Evolutionary conservation across 2,797 vertebrate genomes (phyloP).

Genomic region (Notamacropus eugenii): DNA sequence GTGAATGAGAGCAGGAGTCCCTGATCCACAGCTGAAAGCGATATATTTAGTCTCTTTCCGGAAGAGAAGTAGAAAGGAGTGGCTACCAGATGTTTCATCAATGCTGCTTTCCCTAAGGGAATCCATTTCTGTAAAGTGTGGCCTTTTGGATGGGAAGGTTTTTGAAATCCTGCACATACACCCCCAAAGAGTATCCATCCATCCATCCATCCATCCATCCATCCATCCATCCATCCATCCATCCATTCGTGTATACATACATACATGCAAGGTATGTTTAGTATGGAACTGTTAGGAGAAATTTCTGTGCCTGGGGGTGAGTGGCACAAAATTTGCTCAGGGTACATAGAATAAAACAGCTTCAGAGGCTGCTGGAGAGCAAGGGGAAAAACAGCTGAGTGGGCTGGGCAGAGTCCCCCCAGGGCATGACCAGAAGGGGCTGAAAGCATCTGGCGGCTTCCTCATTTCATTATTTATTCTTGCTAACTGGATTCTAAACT

Average conservation of each 20-base stretch:
- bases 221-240: no score
- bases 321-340: not conserved
- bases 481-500: not conserved
- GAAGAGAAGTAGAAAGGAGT: not conserved
- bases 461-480: not conserved
- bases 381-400: not conserved
- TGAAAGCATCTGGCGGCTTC: not conserved
- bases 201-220: no score
- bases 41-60: constrained; percentile 21
- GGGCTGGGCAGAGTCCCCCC: not conserved
- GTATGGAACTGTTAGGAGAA: not conserved
- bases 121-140: constrained; percentile 20
- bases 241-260: no score
- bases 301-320: not conserved
- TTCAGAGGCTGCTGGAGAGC: not conserved
- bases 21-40: constrained; percentile 46
- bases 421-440: not conserved
- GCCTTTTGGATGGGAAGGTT: not conserved
- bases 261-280: not conserved
- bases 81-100: constrained; percentile 62
- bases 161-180: not conserved
- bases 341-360: not conserved
- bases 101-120: constrained; percentile 43
- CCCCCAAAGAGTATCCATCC: no score
- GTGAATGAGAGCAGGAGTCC: constrained; percentile 45